phyloP scores from a whole-genome alignment of 2,797 vertebrate species.

The Fundulus diaphanus region DNA sequence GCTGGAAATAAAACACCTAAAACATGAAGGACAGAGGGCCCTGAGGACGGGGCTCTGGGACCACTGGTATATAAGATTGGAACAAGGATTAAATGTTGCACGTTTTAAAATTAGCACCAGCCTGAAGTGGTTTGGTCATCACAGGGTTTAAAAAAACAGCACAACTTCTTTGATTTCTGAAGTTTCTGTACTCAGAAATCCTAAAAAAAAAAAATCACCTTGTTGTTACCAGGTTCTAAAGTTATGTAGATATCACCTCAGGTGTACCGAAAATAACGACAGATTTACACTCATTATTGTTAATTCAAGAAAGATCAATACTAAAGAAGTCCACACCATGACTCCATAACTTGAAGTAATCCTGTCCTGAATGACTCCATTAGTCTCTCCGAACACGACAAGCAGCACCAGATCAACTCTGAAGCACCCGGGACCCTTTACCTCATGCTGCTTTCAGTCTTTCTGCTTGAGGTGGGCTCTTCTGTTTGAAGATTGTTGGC shows the following conservation, averaged over 20 bases:
- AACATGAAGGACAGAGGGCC: neutral
- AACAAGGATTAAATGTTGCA: too few species aligned
- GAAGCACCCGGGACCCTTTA: too few species aligned
- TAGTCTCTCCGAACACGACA: neutral
- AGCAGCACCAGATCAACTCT: neutral
- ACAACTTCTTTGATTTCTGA: neutral
- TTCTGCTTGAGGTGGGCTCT: too few species aligned
- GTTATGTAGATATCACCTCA: neutral
- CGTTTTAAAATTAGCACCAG: neutral
- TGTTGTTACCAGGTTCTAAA: neutral
- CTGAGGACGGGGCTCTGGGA: neutral
- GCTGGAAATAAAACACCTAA: neutral
- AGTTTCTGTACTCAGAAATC: neutral
- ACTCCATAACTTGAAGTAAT: neutral
- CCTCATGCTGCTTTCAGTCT: too few species aligned
- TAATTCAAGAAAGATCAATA: too few species aligned
- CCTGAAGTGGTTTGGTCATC: neutral
- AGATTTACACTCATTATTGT: neutral
- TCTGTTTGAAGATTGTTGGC: too few species aligned
- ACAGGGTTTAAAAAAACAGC: neutral
- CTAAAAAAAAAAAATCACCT: neutral
- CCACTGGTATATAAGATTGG: neutral
- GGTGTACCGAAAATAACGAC: neutral
- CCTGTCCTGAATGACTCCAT: neutral
- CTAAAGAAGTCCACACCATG: too few species aligned